Percentiles rank a stretch among this genome's conserved stretches.
Evolutionary conservation across 1,140 invertebrate species (phyloP).

Genomic region (Phortica variegata): DNA sequence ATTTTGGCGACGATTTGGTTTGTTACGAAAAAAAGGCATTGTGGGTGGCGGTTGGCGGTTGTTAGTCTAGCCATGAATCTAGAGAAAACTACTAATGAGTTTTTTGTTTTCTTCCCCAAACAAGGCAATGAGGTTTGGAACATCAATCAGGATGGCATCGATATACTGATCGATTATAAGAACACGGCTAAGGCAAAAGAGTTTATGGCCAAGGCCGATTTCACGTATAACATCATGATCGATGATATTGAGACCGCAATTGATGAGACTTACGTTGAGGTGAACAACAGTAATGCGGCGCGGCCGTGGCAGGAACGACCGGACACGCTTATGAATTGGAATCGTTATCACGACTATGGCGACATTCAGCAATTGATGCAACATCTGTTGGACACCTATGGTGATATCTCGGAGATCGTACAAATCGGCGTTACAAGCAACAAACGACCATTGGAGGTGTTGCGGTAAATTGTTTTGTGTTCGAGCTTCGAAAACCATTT

Average conservation of each 20-base stretch:
- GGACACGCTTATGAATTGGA: constrained; percentile 72
- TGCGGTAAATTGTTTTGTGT: constrained; percentile 34
- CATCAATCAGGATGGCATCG: constrained; percentile 51
- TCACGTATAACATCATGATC: constrained; percentile 69
- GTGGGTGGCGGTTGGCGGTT: no score
- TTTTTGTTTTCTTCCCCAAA: background rate
- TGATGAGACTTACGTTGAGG: constrained; percentile 71
- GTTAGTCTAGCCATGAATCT: no score
- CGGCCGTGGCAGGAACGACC: constrained; percentile 41
- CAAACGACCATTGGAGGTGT: constrained; percentile 67
- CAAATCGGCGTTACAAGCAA: constrained; percentile 72
- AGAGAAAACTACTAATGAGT: background rate
- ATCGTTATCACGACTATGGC: constrained; percentile 67
- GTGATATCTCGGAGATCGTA: constrained; percentile 64
- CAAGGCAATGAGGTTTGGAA: constrained; percentile 52
- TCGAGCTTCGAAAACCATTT: background rate
- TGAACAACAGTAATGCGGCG: constrained; percentile 58
- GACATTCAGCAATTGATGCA: constrained; percentile 70
- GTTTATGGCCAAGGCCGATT: constrained; percentile 60
- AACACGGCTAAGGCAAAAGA: constrained; percentile 61
- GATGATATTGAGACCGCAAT: constrained; percentile 74
- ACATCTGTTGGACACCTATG: constrained; percentile 65
- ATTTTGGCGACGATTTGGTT: constrained; percentile 44
- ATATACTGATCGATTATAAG: constrained; percentile 65
- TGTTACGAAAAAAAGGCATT: background rate